Base-by-base conservation (phyloP, 1,140 invertebrate species). In the Drosophila athabasca region DNA sequence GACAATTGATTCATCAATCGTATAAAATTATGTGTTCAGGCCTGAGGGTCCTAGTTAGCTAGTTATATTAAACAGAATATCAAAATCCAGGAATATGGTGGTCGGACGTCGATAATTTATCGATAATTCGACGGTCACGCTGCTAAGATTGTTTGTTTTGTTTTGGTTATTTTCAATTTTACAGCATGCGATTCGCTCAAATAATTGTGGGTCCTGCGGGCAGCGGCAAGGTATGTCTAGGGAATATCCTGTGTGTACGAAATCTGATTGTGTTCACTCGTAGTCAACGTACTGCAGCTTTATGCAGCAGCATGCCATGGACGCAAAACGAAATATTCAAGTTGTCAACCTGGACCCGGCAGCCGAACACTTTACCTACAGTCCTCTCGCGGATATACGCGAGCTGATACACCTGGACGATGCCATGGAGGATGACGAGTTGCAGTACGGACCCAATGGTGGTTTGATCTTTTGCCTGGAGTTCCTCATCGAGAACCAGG, bases 291-390 rank as follows among this genome's bases (percentile, higher is more conserved):
- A 99, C 91, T 99, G 99, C 92, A 95, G 95, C 49, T 95, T 95
- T 9, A 95, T 99, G 89, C 95, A 96, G 66, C 95, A 95, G 91
- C 97, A 99, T 92, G 97, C 95, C 52, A 94, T 94, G 67, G 95
- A 95, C 71, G 91, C 94, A 4, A 95, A 95, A 65, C 94, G 97
- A 83, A 93, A 93, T 2, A 93, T 99, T 22, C 95, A 97, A 70
- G 95, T 99, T 7, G 95, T 99, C 0, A 99, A 99, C 93, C 93
- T 99, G 43, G 99, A 99, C 93, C 99, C 99, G 44, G 99, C 98
- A 3, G 98, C 98, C 13, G 99, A 99, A 92, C 93, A 96, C 90
- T 99, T 99, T 93, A 95, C 97, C 79, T 99, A 99, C 91, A 93
- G 96, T 60, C 95, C 97, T 0, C 85, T 96, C 9, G 95, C 95